Evolutionary conservation across 1,140 invertebrate genomes (phyloP), one percentile per base, ranked within the genome.

Genomic region (Caligus rogercresseyi): DNA sequence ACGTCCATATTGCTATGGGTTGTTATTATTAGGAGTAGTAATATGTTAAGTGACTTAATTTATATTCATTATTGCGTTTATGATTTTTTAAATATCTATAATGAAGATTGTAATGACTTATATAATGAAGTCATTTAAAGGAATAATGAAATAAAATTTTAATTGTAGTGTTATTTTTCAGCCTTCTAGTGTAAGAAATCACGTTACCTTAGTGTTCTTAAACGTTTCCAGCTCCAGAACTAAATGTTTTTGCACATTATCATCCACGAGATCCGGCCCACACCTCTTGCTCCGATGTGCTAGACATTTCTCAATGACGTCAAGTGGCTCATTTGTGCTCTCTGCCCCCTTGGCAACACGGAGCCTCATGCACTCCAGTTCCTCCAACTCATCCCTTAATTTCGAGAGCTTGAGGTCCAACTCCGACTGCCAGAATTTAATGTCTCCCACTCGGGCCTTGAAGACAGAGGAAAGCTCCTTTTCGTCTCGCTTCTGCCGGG

Each of bases 341-440:
- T 25, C 24, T n/a, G 51, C 15, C 20, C 24, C 57, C 18, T 25
- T 16, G 18, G 16, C 15, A 25, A 60, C 14, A n/a, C 57, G 57
- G n/a, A 25, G 25, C n/a, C 16, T 1, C 21, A 31, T 24, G 16
- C 23, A 26, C 16, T 60, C 57, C 20, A 63, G 14, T 25, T 63
- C 61, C 13, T 63, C 61, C n/a, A 63, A 23, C 11, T 26, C 43
- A 2, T 54, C 16, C 23, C 52, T 63, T 2, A 63, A 15, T 1
- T 54, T 19, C n/a, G 52, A 21, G 14, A 63, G 25, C 3, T 55
- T 54, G 16, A 21, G 56, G 16, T 63, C 52, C 14, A 63, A 25
- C 43, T 63, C 61, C 1, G 52, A 58, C 25, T 56, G 56, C 61
- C 61, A 63, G 52, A 63, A 63, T 2, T 25, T 51, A 56, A 63